A percentile compares a stretch with the other conserved stretches of the same genome.
These are phyloP conservation scores for Marmota flaviventris DNA, from an alignment of 2,113 vertebrate genomes.

Conservation along the genomic window DNA sequence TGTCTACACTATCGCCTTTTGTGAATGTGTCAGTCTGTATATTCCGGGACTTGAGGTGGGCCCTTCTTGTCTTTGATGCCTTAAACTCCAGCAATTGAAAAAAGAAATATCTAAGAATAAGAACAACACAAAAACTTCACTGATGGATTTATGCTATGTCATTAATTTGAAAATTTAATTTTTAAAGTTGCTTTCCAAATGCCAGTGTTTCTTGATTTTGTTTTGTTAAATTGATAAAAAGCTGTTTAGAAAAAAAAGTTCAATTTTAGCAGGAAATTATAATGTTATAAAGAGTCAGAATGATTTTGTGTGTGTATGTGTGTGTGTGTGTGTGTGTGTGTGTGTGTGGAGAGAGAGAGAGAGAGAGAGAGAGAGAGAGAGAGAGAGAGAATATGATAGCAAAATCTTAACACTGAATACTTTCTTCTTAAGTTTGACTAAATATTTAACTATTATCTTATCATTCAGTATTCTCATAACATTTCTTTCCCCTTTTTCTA, in stretches of 20 bases:
- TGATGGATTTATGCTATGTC: not conserved
- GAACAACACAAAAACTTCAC: not conserved
- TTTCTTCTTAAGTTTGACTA: not conserved
- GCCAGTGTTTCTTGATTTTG: not conserved
- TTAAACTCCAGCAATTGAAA: not conserved
- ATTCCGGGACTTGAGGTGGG: too few relatives aligned
- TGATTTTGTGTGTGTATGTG: not conserved
- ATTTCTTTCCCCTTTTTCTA: not conserved
- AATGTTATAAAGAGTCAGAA: slow-evolving; percentile 66
- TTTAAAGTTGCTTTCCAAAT: not conserved
- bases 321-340: too few relatives aligned
- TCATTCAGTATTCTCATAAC: not conserved
- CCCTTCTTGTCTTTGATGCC: not conserved
- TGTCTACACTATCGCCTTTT: too few relatives aligned
- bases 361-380: too few relatives aligned
- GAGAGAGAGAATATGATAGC: too few relatives aligned
- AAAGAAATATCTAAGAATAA: not conserved
- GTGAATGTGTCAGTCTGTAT: not conserved
- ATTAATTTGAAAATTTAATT: not conserved
- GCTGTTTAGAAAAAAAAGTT: not conserved
- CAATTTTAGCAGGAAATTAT: not conserved
- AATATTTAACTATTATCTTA: not conserved
- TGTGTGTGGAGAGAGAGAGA: too few relatives aligned
- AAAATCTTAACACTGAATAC: too few relatives aligned
- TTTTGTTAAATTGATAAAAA: not conserved